phyloP scores from a whole-genome alignment of 2,888 invertebrate species.

The Ochropleura leucogaster region DNA sequence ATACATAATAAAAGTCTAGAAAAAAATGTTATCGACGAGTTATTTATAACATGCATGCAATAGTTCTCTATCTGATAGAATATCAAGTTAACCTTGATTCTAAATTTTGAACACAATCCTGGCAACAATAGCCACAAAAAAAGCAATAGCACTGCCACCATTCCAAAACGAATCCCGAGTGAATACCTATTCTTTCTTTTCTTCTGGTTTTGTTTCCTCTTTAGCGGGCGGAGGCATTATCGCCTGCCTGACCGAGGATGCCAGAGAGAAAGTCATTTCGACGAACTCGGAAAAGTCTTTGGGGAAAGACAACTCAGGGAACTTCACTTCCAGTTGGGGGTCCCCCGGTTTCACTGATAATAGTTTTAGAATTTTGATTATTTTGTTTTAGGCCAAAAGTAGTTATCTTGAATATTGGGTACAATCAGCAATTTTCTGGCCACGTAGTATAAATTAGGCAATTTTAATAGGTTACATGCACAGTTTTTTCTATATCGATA shows the following conservation, averaged over 20 bases:
- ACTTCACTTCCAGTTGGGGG: conserved; percentile 90
- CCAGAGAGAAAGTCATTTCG: conserved; percentile 84
- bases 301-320: conserved; percentile 91
- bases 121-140: conserved; percentile 44
- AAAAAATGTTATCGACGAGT: background rate
- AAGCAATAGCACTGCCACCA: conserved; percentile 58
- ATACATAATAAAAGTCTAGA: background rate
- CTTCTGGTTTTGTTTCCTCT: conserved; percentile 77
- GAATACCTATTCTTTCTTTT: conserved; percentile 85
- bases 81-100: background rate
- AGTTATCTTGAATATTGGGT: background rate
- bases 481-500: background rate
- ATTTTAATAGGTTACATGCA: background rate
- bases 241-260: conserved; percentile 83
- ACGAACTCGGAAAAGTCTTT: conserved; percentile 90
- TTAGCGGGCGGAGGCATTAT: conserved; percentile 87
- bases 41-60: background rate
- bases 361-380: conserved; percentile 55
- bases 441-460: background rate
- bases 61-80: background rate
- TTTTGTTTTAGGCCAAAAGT: conserved; percentile 14
- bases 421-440: background rate
- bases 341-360: conserved; percentile 93
- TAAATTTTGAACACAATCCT: conserved; percentile 8
- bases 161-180: conserved; percentile 54